phyloP scores from a whole-genome alignment of 2,113 vertebrate genomes.

The Taxidea taxus region DNA sequence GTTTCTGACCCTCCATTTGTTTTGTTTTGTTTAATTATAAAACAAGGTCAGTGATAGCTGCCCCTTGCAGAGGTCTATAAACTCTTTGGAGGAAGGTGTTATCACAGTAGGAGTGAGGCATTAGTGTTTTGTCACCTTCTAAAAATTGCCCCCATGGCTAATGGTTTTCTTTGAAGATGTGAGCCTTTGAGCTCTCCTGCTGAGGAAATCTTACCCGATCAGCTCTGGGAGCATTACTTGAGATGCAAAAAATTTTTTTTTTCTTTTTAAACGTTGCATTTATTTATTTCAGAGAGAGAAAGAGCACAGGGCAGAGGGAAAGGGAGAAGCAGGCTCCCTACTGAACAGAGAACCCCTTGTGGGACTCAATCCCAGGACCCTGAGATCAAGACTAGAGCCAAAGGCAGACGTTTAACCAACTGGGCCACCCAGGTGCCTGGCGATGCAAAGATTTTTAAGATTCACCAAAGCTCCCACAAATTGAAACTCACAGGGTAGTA shows the following conservation, averaged over 20 bases:
- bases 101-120: not conserved
- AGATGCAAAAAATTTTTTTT: not conserved
- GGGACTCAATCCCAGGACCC: not conserved
- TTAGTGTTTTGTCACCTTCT: slow-evolving; percentile 57
- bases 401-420: not conserved
- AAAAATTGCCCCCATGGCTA: slow-evolving; percentile 8
- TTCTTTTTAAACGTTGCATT: not conserved
- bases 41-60: not conserved
- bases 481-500: slow-evolving; percentile 1
- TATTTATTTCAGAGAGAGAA: not conserved
- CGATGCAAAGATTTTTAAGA: slow-evolving; percentile 42
- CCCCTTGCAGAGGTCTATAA: not conserved
- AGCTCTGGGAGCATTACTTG: slow-evolving; percentile 34
- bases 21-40: not conserved
- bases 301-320: not conserved
- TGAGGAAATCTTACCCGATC: slow-evolving; percentile 44
- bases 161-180: slow-evolving; percentile 60
- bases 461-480: not conserved
- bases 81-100: not conserved
- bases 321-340: not conserved
- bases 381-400: not conserved
- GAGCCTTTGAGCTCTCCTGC: slow-evolving; percentile 27
- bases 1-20: not conserved
- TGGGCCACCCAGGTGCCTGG: no score
- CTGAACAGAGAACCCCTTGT: not conserved